Base-by-base conservation (phyloP, 2,888 invertebrate species). In the Heliconius ismenius region DNA sequence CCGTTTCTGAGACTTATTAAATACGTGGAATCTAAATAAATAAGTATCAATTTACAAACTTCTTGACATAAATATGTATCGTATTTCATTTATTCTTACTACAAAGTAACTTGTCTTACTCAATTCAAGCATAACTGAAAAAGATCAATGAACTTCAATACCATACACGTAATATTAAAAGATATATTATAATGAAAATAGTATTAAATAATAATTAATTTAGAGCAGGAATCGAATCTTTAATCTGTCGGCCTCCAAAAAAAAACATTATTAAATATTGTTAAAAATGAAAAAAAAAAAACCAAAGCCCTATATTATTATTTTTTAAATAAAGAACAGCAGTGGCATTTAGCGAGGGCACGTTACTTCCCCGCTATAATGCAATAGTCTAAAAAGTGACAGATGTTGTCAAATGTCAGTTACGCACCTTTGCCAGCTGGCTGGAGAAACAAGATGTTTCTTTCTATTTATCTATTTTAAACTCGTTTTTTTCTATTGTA, bases 401-500 rank as follows among this genome's bases (percentile, higher is more conserved):
- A 79, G 78, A 76, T 79, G 79, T 63, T 26, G 73, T 79, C 72
- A 79, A 79, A 79, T 78, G 79, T 76, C 79, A 79, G 39, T 54
- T 68, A 43, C 64, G 68, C 79, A 79, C 76, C 73, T 79, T 79
- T 74, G 60, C 75, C 79, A 79, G 78, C 78, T 78, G 79, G 63
- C 64, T 72, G 2, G 11, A 18, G 49, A 58, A 68, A 64, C 67
- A 70, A 49, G 36, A 49, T 69, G 73, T 73, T 64, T 49, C 70
- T 36, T 24, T 67, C 63, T 43, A 24, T 43, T 64, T 24, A 64
- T 28, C 39, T 28, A 67, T 58, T 73, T 58, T 63, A 63, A 32
- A 73, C 26, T n/a, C 18, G 11, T 32, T 58, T 58, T 69, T 70
- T 62, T 26, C 13, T 39, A 39, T 39, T 11, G 18, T 62, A 2